These are phyloP conservation scores for Ptilodon capucinus DNA, from an alignment of 2,888 invertebrate species.

Conservation along the genomic window DNA sequence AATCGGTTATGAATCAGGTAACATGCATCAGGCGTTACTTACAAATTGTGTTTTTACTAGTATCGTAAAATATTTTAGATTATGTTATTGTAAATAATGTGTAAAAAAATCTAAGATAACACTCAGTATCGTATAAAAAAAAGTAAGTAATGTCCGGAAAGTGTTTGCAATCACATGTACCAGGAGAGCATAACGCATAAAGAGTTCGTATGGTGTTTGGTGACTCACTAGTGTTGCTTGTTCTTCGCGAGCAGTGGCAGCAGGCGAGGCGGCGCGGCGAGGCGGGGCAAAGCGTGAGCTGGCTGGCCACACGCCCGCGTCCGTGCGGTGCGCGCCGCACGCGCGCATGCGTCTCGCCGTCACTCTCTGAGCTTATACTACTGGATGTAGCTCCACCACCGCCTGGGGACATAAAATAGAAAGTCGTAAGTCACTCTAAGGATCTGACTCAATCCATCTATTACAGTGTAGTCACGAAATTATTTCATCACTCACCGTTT, in stretches of 20 bases:
- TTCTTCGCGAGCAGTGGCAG: constrained; percentile 44
- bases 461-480: background rate
- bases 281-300: constrained; percentile 71
- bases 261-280: constrained; percentile 56
- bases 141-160: too few species aligned
- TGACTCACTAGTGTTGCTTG: constrained; percentile 40
- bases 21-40: too few species aligned
- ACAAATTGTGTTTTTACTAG: too few species aligned
- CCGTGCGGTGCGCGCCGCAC: constrained; percentile 24
- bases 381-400: constrained; percentile 64
- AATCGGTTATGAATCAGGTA: too few species aligned
- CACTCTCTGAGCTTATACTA: constrained; percentile 68
- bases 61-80: too few species aligned
- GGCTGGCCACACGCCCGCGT: constrained; percentile 50
- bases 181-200: constrained; percentile 4
- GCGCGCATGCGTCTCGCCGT: constrained; percentile 51
- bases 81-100: too few species aligned
- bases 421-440: too few species aligned
- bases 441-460: too few species aligned
- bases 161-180: too few species aligned
- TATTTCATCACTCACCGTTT: constrained; percentile 60
- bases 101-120: too few species aligned
- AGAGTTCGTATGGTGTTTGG: background rate
- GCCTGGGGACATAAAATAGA: too few species aligned
- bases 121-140: too few species aligned